Percentiles rank a stretch among this genome's conserved stretches.
Conservation (phyloP, 2,113 vertebrate species). For the Paramormyrops kingsleyae region DNA sequence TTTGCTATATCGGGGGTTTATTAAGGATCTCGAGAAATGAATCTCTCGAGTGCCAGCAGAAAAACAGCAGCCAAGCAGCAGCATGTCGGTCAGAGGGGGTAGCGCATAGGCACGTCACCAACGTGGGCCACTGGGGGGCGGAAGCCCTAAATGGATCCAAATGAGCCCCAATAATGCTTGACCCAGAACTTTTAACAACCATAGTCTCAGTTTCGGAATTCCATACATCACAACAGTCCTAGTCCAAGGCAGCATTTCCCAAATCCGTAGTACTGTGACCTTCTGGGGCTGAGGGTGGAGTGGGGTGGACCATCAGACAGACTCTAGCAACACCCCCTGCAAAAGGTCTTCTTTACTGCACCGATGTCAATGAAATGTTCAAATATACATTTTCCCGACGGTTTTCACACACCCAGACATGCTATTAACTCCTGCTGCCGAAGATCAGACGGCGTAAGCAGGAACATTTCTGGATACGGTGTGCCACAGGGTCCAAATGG, state of each 20-base stretch:
- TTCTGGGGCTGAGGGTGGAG: not conserved
- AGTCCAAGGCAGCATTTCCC: not conserved
- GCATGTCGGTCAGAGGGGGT: not conserved
- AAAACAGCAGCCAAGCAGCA: not conserved
- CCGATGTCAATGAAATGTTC: not conserved
- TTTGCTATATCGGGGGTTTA: conserved; percentile 10
- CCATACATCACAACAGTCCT: not conserved
- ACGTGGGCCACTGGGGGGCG: not conserved
- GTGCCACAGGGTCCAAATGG: not conserved
- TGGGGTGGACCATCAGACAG: not conserved
- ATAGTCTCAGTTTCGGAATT: not conserved
- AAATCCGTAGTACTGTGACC: not conserved
- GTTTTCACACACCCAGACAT: not conserved
- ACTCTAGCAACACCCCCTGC: not conserved
- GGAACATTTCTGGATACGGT: not conserved
- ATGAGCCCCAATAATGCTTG: not conserved
- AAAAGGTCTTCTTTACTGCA: not conserved
- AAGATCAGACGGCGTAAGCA: not conserved
- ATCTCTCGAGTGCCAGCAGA: not conserved
- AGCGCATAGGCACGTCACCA: not conserved
- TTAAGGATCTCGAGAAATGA: not conserved
- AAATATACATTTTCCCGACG: not conserved
- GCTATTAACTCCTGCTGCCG: not conserved
- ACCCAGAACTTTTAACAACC: not conserved
- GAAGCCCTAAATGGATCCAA: not conserved